These are phyloP conservation scores for Callaeas wilsoni DNA, from an alignment of 2,113 vertebrate species.

Conservation along the genomic window DNA sequence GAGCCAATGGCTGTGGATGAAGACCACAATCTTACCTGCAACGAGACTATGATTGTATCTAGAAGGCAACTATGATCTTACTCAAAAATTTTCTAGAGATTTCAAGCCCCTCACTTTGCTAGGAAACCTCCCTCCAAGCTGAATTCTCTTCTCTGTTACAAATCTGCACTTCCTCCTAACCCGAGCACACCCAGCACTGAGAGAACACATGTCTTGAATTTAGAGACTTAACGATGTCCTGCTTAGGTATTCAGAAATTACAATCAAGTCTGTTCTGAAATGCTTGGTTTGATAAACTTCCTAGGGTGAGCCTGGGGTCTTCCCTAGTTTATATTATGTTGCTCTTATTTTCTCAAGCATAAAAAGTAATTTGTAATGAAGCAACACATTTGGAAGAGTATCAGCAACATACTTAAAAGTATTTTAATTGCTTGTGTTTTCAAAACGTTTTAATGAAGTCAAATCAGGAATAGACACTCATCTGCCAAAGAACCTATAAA, in stretches of 20 bases:
- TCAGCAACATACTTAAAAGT: background rate
- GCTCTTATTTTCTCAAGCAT: background rate
- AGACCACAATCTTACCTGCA: background rate
- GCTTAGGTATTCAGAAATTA: background rate
- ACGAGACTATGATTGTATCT: background rate
- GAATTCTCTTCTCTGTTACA: background rate
- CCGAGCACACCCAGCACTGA: background rate
- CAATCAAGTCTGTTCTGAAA: background rate
- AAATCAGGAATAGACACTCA: constrained; percentile 26
- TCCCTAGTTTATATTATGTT: background rate
- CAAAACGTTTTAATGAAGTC: constrained; percentile 28
- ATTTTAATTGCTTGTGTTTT: constrained; percentile 14
- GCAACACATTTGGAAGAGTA: background rate
- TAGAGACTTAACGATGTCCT: background rate
- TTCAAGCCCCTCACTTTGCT: background rate
- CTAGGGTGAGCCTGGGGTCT: background rate
- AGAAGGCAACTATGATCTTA: background rate
- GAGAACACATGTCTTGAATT: background rate
- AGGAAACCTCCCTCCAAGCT: background rate
- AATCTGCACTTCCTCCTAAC: background rate
- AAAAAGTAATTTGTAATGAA: background rate
- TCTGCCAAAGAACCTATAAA: constrained; percentile 25
- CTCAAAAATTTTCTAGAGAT: background rate
- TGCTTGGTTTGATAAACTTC: background rate
- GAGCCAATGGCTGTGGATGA: background rate